These are phyloP conservation scores for Falco punctatus DNA, from an alignment of 2,113 vertebrate species.

Conservation along the genomic window DNA sequence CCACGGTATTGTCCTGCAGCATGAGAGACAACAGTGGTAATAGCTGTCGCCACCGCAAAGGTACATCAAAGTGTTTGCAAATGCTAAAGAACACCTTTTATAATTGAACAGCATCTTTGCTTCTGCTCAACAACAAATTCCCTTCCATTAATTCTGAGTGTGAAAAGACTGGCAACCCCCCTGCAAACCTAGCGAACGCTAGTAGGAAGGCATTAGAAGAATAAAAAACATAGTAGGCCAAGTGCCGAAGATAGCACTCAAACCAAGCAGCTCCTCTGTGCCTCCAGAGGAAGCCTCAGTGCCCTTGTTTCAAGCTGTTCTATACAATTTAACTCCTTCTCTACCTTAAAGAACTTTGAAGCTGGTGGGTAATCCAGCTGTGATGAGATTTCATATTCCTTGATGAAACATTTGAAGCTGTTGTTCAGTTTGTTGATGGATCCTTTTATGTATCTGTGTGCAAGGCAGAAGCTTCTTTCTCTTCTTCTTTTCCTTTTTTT, in stretches of 20 bases:
- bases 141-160: not conserved
- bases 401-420: conserved; percentile 17
- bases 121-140: not conserved
- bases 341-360: conserved; percentile 18
- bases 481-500: too few species aligned
- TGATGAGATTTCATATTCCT: conserved; percentile 9
- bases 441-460: not conserved
- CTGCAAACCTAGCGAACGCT: not conserved
- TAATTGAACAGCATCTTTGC: not conserved
- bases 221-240: not conserved
- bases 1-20: rapidly evolving
- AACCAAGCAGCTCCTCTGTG: not conserved
- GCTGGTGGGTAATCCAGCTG: conserved; percentile 15
- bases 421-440: not conserved
- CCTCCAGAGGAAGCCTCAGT: not conserved
- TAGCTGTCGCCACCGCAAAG: not conserved
- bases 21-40: not conserved
- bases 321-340: not conserved
- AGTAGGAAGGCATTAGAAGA: not conserved
- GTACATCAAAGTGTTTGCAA: not conserved
- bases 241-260: not conserved
- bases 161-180: not conserved
- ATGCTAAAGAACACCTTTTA: not conserved
- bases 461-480: not conserved
- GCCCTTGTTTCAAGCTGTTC: not conserved